Conservation (phyloP, 92 coral and sea anemone species). For the Nematostella vectensis region DNA sequence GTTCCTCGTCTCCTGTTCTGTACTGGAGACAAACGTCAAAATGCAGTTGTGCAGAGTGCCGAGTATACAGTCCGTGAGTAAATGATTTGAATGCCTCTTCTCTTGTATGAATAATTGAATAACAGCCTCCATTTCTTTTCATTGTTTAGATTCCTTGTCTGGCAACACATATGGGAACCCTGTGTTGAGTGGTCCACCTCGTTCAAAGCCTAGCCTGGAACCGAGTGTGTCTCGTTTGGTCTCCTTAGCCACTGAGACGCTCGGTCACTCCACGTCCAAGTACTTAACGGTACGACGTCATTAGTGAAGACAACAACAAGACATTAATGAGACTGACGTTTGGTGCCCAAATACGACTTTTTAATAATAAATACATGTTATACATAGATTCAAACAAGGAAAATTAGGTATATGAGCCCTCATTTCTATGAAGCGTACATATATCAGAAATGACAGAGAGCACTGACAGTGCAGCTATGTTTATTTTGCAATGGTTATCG, state of each 20-base stretch:
- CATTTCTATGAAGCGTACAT: no score
- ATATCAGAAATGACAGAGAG: no score
- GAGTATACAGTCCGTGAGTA: background rate
- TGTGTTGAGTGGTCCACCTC: background rate
- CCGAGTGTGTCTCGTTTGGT: constrained; percentile 61
- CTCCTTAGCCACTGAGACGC: constrained; percentile 42
- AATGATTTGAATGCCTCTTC: no score
- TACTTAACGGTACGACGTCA: constrained; percentile 41
- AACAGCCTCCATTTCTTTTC: background rate
- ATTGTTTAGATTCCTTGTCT: background rate
- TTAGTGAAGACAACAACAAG: no score
- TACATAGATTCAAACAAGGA: no score
- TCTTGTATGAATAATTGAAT: no score
- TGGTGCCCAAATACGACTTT: no score
- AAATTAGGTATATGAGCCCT: no score
- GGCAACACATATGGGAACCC: background rate
- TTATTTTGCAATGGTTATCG: no score
- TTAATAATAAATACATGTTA: no score
- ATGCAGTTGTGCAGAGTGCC: constrained; percentile 4
- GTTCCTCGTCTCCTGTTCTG: constrained; percentile 32
- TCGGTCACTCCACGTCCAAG: constrained; percentile 68
- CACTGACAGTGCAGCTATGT: no score
- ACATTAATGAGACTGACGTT: no score
- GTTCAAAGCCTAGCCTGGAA: constrained; percentile 2
- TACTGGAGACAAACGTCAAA: constrained; percentile 12